phyloP scores from a whole-genome alignment of 2,113 vertebrate species.

The Hymenochirus boettgeri region DNA sequence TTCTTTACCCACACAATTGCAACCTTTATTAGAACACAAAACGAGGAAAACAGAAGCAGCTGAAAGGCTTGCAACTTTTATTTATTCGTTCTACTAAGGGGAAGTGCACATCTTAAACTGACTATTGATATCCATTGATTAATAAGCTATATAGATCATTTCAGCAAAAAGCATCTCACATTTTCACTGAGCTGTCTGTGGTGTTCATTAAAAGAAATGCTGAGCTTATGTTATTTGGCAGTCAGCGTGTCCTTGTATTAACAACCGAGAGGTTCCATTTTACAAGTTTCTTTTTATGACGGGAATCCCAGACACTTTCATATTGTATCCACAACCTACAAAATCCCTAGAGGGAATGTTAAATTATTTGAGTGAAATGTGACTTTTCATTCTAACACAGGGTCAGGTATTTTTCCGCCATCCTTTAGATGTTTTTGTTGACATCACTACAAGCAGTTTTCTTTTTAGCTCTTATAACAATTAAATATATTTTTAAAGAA shows the following conservation, averaged over 20 bases:
- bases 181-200: neutral
- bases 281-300: constrained; percentile 13
- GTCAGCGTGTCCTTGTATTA: neutral
- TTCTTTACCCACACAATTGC: too few species aligned
- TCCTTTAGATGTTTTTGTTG: constrained; percentile 21
- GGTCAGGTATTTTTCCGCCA: constrained; percentile 7
- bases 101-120: neutral
- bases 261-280: constrained; percentile 4
- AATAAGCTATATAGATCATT: neutral
- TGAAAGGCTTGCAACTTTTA: neutral
- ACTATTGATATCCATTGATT: neutral
- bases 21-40: too few species aligned
- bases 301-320: constrained; percentile 2
- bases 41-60: too few species aligned
- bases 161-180: neutral
- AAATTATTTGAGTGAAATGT: constrained; percentile 9
- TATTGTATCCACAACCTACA: constrained; percentile 4
- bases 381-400: constrained; percentile 9
- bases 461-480: too few species aligned
- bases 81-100: neutral
- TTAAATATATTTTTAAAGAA: too few species aligned
- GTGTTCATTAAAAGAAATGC: neutral
- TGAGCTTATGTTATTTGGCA: neutral
- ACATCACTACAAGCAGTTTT: constrained; percentile 17
- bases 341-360: constrained; percentile 15